Evolutionary conservation across 2,797 vertebrate species (phyloP).

Genomic region (Emys orbicularis): DNA sequence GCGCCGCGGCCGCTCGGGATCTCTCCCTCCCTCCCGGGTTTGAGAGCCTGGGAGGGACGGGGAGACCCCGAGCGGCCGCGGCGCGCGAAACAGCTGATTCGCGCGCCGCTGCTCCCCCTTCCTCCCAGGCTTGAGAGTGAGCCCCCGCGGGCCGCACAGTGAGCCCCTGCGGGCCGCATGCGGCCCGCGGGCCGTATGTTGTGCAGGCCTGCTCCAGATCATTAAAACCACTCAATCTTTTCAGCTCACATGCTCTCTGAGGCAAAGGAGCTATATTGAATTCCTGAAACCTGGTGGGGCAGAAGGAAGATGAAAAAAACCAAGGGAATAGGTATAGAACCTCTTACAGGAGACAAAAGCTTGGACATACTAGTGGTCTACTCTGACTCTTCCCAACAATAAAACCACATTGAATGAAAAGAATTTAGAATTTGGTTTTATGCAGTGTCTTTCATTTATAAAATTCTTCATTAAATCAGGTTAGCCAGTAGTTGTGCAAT

Average conservation of each 20-base stretch:
- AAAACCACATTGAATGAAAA: neutral
- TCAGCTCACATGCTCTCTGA: neutral
- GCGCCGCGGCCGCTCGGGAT: no score
- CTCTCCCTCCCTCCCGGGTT: no score
- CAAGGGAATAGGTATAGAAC: neutral
- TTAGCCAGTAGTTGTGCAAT: neutral
- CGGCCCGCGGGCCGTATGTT: no score
- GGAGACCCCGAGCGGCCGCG: no score
- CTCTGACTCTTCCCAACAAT: neutral
- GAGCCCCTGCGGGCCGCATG: no score
- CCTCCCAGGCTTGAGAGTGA: no score
- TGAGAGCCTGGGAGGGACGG: no score
- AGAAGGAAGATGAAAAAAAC: neutral
- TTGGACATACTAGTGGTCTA: neutral
- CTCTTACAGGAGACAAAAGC: neutral
- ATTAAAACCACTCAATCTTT: neutral
- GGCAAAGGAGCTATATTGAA: neutral
- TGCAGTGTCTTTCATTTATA: neutral
- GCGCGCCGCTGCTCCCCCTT: no score
- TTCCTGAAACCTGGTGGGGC: neutral
- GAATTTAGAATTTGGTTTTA: neutral
- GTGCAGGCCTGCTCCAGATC: no score
- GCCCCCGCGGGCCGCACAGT: no score
- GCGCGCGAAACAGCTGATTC: no score
- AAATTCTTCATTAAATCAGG: neutral